Percentiles rank a stretch among this genome's conserved stretches.
phyloP scores from a whole-genome alignment of 1,140 invertebrate genomes.

The Macrocentrus cingulum region DNA sequence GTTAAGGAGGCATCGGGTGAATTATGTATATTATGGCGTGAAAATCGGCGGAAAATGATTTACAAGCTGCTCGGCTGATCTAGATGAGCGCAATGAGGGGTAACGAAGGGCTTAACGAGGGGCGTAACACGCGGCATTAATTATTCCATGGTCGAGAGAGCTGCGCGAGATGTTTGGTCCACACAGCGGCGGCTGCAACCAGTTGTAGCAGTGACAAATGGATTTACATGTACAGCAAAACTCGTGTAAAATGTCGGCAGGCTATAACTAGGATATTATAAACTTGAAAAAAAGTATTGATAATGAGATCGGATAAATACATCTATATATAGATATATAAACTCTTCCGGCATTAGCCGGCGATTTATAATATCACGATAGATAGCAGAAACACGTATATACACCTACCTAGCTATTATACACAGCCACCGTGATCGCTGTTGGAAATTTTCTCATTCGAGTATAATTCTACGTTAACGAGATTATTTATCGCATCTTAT shows the following conservation, averaged over 20 bases:
- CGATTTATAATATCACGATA: constrained; percentile 16
- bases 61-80: background rate
- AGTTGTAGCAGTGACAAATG: constrained; percentile 12
- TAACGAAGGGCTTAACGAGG: constrained; percentile 4
- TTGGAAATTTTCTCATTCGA: background rate
- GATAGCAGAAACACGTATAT: background rate
- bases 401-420: background rate
- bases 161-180: constrained; percentile 1
- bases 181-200: background rate
- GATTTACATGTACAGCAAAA: no score
- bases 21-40: no score
- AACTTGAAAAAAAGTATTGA: constrained; percentile 7
- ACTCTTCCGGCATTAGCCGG: constrained; percentile 10
- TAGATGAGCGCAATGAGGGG: background rate
- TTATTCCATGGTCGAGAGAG: constrained; percentile 6
- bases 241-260: constrained; percentile 3
- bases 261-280: constrained; percentile 11
- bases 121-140: constrained; percentile 18
- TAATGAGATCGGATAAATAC: constrained; percentile 13
- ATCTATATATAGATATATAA: no score
- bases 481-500: background rate
- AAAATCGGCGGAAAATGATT: constrained; percentile 2
- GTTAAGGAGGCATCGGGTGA: no score
- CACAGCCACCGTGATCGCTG: background rate
- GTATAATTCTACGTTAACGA: background rate